Percentiles rank a stretch among this genome's conserved stretches.
Evolutionary conservation across 2,113 vertebrate genomes (phyloP).

Genomic region (Campylomormyrus tamandua): DNA sequence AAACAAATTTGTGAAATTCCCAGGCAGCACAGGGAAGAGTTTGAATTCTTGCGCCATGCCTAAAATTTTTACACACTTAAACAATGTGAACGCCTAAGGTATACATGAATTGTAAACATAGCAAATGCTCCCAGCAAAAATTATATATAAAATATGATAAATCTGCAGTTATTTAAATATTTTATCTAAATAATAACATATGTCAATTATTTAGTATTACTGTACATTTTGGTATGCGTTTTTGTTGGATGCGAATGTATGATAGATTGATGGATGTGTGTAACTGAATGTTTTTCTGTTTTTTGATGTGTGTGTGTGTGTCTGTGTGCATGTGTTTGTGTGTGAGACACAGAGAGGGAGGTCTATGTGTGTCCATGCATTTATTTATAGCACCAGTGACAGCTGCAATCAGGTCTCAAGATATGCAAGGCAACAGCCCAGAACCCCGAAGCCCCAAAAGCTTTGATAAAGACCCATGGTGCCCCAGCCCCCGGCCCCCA

Average conservation of each 20-base stretch:
- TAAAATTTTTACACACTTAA: neutral
- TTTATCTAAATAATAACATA: neutral
- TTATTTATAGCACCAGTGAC: constrained; percentile 19
- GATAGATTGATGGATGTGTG: neutral
- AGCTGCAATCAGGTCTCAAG: constrained; percentile 8
- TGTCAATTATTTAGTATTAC: neutral
- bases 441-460: neutral
- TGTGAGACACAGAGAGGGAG: neutral
- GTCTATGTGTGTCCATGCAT: neutral
- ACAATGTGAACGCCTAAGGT: neutral
- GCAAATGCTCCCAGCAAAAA: neutral
- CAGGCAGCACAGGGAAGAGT: neutral
- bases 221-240: neutral
- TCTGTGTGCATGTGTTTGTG: neutral
- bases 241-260: neutral
- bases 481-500: neutral
- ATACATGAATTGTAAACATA: neutral
- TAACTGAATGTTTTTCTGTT: neutral
- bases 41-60: neutral
- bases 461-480: neutral
- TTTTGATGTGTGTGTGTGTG: neutral
- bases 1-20: neutral
- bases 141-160: neutral
- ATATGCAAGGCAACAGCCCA: neutral
- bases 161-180: neutral